Evolutionary conservation across 2,113 vertebrate species (phyloP).

Genomic region (Megaceryle maxima): DNA sequence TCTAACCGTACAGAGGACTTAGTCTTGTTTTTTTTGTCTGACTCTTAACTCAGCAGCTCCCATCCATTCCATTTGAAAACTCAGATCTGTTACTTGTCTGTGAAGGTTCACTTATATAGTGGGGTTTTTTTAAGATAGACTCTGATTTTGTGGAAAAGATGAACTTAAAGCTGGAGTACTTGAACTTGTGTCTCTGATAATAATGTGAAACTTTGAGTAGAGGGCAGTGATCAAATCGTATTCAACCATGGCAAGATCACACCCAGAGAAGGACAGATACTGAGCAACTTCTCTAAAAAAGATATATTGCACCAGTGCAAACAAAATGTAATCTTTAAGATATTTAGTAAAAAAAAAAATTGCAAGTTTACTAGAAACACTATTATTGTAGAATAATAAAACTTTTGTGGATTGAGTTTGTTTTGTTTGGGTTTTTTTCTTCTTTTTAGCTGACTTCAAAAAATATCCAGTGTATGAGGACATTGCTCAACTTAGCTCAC

Average conservation of each 20-base stretch:
- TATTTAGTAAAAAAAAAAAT: neutral
- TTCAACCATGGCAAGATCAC: neutral
- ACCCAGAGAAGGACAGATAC: neutral
- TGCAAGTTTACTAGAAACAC: neutral
- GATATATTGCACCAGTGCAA: neutral
- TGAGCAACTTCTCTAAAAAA: neutral
- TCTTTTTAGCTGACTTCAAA: conserved; percentile 90
- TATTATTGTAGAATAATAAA: neutral
- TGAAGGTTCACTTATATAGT: neutral
- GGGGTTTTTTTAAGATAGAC: neutral
- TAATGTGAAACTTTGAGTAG: neutral
- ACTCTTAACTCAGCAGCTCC: neutral
- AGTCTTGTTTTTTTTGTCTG: neutral
- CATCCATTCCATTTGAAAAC: neutral
- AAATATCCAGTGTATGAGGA: conserved; percentile 99
- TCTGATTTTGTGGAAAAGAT: neutral
- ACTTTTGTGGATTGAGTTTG: neutral
- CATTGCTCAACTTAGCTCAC: conserved; percentile 93
- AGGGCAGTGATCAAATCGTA: neutral
- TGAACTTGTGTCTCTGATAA: neutral
- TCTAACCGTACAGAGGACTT: neutral
- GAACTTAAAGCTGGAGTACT: neutral
- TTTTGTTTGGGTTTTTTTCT: neutral
- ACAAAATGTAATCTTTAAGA: neutral
- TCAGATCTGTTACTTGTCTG: neutral